Evolutionary conservation across 2,797 vertebrate species (phyloP), one percentile per base, ranked within the genome.

Genomic region (Sternarchorhynchus goeldii): DNA sequence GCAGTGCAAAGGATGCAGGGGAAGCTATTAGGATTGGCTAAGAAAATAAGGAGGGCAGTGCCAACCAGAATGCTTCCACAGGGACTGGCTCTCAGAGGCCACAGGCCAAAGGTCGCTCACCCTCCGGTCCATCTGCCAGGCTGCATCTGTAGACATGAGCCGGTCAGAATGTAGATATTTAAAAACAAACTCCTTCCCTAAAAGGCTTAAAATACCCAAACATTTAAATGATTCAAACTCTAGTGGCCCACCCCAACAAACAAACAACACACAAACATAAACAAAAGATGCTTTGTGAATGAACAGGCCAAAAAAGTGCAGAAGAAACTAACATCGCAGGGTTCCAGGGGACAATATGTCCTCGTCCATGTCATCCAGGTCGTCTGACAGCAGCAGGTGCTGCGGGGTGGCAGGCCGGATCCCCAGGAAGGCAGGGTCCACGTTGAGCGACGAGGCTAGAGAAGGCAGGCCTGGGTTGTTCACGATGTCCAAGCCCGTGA

Each of bases 41-140:
- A 79, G 83, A 84, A 25, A 76, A 72, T 66, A 18, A 77, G 82
- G 65, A 67, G 80, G 83, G 81, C 67, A 85, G 89, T 90, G 87
- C 95, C 92, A 94, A 98, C 96, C 96, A 0, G 94, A 93, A 84
- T 93, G 92, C 92, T 95, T 97, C 95, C 96, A 98, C 88, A 94
- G 89, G 84, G 95, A 93, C 80, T 94, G 95, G 79, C 91, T 94
- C 88, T 97, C 96, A 56, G 89, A 87, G 87, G 93, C 90, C 90
- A 94, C 86, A 39, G 95, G 95, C 89, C 95, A 95, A 80, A 95
- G 95, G 89, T 97, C 96, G 82, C 95, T 97, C 90, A 94, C 94
- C 89, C 94, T 92, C 87, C 93, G 95, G 88, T 97, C 95, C 86
- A 97, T 95, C 90, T 98, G 94, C 97, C 96, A 96, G 75, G 96